Evolutionary conservation across 1,140 invertebrate genomes (phyloP).

Genomic region (Epicauta chinensis): DNA sequence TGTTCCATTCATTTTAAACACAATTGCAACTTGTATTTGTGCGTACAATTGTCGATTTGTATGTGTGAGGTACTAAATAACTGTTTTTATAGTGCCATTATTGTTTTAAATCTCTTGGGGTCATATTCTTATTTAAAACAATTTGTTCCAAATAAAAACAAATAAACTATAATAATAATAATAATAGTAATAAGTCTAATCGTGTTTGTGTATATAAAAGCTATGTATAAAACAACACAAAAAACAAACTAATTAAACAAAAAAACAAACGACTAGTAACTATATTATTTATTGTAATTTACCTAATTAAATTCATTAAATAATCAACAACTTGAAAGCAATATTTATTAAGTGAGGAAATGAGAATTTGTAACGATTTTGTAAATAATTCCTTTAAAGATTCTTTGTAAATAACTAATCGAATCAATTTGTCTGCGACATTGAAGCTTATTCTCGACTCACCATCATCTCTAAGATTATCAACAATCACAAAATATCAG

Average conservation of each 20-base stretch:
- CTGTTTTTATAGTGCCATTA: conserved; percentile 21
- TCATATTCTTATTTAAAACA: not conserved
- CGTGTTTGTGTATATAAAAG: conserved; percentile 4
- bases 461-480: no score
- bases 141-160: not conserved
- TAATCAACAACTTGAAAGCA: conserved; percentile 18
- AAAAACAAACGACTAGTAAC: conserved; percentile 6
- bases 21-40: conserved; percentile 26
- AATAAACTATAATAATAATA: no score
- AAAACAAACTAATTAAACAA: conserved; percentile 3
- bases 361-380: no score
- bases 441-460: conserved; percentile 2
- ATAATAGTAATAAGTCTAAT: no score
- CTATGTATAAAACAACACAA: conserved; percentile 1
- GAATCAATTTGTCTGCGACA: conserved; percentile 13
- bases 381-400: not conserved
- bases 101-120: conserved; percentile 16
- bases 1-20: conserved; percentile 34
- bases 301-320: not conserved
- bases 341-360: conserved; percentile 19
- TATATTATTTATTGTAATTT: conserved; percentile 20
- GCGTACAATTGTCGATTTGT: no score
- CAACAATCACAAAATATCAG: no score
- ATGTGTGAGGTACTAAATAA: conserved; percentile 19
- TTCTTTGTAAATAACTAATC: conserved; percentile 1